Conservation (phyloP, 2,888 invertebrate genomes). For the Oegoconia quadripuncta region DNA sequence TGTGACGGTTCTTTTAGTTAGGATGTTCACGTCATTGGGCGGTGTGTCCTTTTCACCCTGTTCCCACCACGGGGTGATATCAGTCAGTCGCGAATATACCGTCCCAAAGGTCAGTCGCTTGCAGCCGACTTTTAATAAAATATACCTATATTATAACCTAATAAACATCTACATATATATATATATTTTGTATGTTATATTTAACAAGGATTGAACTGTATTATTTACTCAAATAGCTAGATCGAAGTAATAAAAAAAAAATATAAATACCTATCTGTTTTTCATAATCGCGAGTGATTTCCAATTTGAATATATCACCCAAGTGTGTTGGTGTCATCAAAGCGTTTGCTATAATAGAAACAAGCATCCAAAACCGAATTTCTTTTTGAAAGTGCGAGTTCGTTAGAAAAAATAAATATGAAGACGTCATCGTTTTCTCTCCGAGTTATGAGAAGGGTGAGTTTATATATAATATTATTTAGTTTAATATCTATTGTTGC, state of each 20-base stretch:
- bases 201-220: background rate
- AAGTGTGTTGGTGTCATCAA: too few species aligned
- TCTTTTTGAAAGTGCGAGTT: conserved; percentile 34
- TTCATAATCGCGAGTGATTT: conserved; percentile 28
- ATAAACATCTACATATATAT: conserved; percentile 26
- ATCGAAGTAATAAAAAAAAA: conserved; percentile 1
- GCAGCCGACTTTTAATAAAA: conserved; percentile 23
- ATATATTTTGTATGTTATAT: conserved; percentile 17
- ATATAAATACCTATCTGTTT: conserved; percentile 6
- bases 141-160: too few species aligned
- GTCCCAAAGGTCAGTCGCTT: conserved; percentile 63
- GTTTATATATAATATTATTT: conserved; percentile 36
- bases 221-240: conserved; percentile 2
- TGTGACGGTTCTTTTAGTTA: conserved; percentile 26
- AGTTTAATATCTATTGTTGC: background rate
- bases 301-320: too few species aligned
- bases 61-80: conserved; percentile 52
- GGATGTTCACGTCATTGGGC: conserved; percentile 30
- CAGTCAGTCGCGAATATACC: conserved; percentile 72
- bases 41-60: conserved; percentile 72
- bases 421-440: conserved; percentile 89
- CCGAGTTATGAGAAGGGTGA: conserved; percentile 88
- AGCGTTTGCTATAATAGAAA: too few species aligned
- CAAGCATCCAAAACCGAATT: conserved; percentile 1
- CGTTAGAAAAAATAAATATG: conserved; percentile 76